These are phyloP conservation scores for Chrysolina haemoptera DNA, from an alignment of 2,888 invertebrate genomes.

Conservation along the genomic window DNA sequence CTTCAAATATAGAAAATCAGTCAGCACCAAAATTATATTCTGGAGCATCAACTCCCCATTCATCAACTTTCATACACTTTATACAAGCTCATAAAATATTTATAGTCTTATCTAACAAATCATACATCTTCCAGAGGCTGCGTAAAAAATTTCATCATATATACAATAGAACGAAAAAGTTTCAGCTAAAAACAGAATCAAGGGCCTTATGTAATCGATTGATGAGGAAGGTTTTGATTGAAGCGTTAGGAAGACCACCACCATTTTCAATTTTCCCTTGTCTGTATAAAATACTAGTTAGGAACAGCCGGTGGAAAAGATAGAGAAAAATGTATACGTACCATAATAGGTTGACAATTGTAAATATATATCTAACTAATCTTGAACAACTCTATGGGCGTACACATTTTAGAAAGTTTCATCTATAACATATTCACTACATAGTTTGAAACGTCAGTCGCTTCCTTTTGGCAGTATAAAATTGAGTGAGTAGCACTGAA, in stretches of 20 bases:
- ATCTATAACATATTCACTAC: conserved; percentile 55
- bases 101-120: conserved; percentile 63
- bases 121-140: conserved; percentile 69
- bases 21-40: conserved; percentile 66
- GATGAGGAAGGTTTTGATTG: conserved; percentile 51
- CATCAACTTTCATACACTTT: conserved; percentile 68
- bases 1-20: conserved; percentile 64
- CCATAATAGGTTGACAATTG: conserved; percentile 38
- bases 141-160: conserved; percentile 54
- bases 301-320: conserved; percentile 69
- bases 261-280: conserved; percentile 65
- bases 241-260: conserved; percentile 63
- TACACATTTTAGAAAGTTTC: conserved; percentile 53
- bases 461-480: conserved; percentile 54
- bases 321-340: conserved; percentile 58
- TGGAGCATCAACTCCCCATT: conserved; percentile 60
- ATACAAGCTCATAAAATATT: conserved; percentile 68
- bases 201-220: conserved; percentile 53
- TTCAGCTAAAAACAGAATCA: conserved; percentile 54
- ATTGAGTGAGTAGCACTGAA: conserved; percentile 62
- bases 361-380: conserved; percentile 27
- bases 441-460: conserved; percentile 45
- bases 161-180: conserved; percentile 59
- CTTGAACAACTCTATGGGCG: conserved; percentile 38
- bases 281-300: conserved; percentile 58